A percentile compares a stretch with the other conserved stretches of the same genome.
Evolutionary conservation across 2,113 vertebrate genomes (phyloP).

Genomic region (Kryptolebias marmoratus): DNA sequence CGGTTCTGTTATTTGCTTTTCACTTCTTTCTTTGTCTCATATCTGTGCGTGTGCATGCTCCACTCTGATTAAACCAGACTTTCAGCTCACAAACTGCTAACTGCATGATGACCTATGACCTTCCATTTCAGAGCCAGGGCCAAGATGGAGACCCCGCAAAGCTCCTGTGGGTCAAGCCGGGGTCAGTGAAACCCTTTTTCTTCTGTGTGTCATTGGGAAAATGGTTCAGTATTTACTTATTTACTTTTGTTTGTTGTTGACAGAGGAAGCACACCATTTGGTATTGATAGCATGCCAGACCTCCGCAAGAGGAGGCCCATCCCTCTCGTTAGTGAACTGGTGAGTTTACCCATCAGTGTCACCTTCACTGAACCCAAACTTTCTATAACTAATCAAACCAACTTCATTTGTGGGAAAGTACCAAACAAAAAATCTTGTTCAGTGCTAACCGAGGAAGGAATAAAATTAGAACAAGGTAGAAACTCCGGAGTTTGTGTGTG

Average conservation of each 20-base stretch:
- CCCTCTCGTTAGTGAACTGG: constrained; percentile 96
- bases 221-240: background rate
- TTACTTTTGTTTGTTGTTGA: constrained; percentile 29
- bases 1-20: constrained; percentile 12
- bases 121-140: constrained; percentile 80
- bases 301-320: constrained; percentile 91
- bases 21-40: constrained; percentile 20
- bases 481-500: too few relatives aligned
- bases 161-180: constrained; percentile 88
- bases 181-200: constrained; percentile 82
- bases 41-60: constrained; percentile 37
- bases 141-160: constrained; percentile 83
- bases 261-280: constrained; percentile 90
- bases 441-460: background rate
- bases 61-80: constrained; percentile 3
- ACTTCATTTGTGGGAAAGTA: background rate
- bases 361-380: background rate
- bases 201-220: background rate
- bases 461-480: too few relatives aligned
- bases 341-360: constrained; percentile 74
- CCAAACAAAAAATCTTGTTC: background rate
- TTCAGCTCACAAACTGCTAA: constrained; percentile 9
- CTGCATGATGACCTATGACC: constrained; percentile 40
- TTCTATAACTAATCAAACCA: background rate
- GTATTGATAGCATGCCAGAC: constrained; percentile 97